Base-by-base conservation (phyloP, 2,888 invertebrate species). In the Mesorhabditis spiculigera region DNA sequence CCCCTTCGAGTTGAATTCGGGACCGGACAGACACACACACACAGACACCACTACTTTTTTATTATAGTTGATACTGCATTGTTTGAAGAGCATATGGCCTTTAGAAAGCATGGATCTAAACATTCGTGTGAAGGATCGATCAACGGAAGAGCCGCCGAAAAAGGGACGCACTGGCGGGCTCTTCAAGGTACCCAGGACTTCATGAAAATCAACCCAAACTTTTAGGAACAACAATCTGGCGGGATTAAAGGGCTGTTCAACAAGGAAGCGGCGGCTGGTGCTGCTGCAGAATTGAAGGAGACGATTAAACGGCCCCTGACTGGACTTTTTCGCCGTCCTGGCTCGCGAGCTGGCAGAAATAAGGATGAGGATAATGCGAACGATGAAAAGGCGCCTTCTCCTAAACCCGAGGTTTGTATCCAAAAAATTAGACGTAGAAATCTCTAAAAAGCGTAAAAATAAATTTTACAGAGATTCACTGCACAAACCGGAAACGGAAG, bases 281-380 rank as follows among this genome's bases (percentile, higher is more conserved):
- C 75, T 4, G 73, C 73, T 13, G 68, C 50, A n/a, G 67, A 63
- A 13, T 45, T 77, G 43, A 78, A 75, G 41, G 82, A 82, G 43
- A 75, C 78, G 4, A 45, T 82, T 16, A 82, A 81, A 63, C 72
- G 83, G 4, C 83, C 83, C 4, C 58, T 83, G 44, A 78, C 82
- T 58, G 81, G 73, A 45, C 63, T 80, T 10, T 78, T 80, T 64
- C 75, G 80, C 4, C 69, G 78, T 43, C 77, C 80, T 13, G 78
- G 75, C 6, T 72, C 78, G 28, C 68, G 73, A 43, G 16, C 69
- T 61, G 74, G 76, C 16, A 72, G 69, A 43, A 68, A 68, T 42
- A 62, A 68, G 44, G 44, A 68, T 42, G 74, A 77, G 5, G 74
- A 76, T 44, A 73, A 73, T 28, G 67, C 70, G 5, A 66, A 67